These are phyloP conservation scores for Tychaedon coryphoeus DNA, from an alignment of 2,113 vertebrate genomes.

Conservation along the genomic window DNA sequence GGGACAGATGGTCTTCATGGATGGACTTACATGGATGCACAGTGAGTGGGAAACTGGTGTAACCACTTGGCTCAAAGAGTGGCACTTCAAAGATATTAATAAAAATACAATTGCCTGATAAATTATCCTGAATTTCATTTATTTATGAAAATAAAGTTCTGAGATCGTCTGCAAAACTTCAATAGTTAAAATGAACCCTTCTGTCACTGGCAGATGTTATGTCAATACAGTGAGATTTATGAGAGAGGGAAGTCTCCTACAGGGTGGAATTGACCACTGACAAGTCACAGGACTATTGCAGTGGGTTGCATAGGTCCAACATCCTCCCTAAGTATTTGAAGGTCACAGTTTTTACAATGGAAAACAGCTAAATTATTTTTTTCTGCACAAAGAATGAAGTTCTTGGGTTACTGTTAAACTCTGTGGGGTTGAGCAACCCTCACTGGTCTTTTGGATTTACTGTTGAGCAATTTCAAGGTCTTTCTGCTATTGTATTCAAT, in stretches of 20 bases:
- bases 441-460: not conserved
- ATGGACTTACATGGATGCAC: too few relatives aligned
- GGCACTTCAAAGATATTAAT: not conserved
- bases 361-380: not conserved
- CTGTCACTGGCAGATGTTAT: not conserved
- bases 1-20: not conserved
- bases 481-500: constrained; percentile 31
- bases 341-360: not conserved
- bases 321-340: not conserved
- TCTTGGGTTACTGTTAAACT: not conserved
- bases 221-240: not conserved
- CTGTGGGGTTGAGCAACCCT: not conserved
- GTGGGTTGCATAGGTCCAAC: not conserved
- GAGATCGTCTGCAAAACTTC: not conserved
- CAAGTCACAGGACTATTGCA: not conserved
- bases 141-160: not conserved
- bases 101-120: not conserved
- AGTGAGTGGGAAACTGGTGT: not conserved
- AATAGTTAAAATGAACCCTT: not conserved
- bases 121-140: not conserved
- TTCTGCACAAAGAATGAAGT: not conserved
- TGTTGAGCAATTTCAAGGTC: not conserved
- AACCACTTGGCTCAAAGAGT: not conserved
- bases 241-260: not conserved
- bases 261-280: not conserved